Percentiles rank a stretch among this genome's conserved stretches.
Evolutionary conservation across 2,113 vertebrate genomes (phyloP).

Genomic region (Cavia aperea): DNA sequence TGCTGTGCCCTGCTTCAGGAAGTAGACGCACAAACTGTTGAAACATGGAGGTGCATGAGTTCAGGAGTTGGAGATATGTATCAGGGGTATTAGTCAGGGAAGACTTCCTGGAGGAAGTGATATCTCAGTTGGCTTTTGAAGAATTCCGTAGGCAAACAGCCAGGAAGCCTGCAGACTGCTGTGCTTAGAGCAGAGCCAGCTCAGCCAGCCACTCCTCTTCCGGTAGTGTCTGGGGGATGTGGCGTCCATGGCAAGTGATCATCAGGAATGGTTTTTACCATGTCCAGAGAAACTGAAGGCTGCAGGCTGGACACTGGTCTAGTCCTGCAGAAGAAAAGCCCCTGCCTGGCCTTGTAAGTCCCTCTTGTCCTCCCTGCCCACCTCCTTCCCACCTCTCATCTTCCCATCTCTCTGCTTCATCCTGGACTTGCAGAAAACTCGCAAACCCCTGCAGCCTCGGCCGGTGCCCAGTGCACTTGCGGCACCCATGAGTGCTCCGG

Average conservation of each 20-base stretch:
- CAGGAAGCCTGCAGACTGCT: not conserved
- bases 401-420: not conserved
- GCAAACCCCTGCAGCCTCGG: not conserved
- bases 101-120: not conserved
- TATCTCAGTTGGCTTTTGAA: not conserved
- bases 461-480: not conserved
- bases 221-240: not conserved
- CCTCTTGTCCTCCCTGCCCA: not conserved
- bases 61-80: not conserved
- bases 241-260: not conserved
- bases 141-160: not conserved
- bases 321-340: not conserved
- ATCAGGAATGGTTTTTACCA: not conserved
- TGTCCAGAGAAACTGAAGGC: not conserved
- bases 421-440: not conserved
- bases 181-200: not conserved
- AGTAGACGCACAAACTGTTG: not conserved
- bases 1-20: not conserved
- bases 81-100: not conserved
- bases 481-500: not conserved
- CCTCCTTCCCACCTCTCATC: not conserved
- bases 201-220: not conserved
- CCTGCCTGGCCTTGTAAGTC: not conserved
- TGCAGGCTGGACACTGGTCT: not conserved
- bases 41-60: not conserved